Evolutionary conservation across 1,140 invertebrate species (phyloP).

Genomic region (Temnothorax longispinosus): DNA sequence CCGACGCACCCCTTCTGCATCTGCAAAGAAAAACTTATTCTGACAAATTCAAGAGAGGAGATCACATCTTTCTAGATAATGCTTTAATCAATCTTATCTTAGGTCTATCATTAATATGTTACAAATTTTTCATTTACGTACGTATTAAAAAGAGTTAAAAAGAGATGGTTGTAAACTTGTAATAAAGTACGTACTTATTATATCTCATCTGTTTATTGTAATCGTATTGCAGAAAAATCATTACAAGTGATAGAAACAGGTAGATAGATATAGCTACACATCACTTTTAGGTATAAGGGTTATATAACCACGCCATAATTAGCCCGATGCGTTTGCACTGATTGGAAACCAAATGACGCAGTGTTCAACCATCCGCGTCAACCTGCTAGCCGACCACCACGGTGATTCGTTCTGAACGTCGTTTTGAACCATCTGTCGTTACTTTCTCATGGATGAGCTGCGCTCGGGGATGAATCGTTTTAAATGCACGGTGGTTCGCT

Average conservation of each 20-base stretch:
- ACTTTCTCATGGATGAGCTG: conserved; percentile 82
- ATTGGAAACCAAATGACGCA: conserved; percentile 75
- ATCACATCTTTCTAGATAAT: not conserved
- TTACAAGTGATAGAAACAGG: not conserved
- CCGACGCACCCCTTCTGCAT: not conserved
- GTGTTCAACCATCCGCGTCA: conserved; percentile 70
- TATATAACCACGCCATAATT: not conserved
- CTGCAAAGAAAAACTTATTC: not conserved
- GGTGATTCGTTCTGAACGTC: conserved; percentile 76
- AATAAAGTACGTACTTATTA: not conserved
- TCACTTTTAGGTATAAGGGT: not conserved
- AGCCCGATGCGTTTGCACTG: conserved; percentile 60
- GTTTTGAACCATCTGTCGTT: conserved; percentile 79
- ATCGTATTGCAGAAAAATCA: not conserved
- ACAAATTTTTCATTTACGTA: not conserved
- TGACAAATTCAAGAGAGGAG: not conserved
- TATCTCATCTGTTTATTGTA: not conserved
- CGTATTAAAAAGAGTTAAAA: not conserved
- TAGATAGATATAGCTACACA: not conserved
- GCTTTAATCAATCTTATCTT: not conserved
- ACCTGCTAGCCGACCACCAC: conserved; percentile 80
- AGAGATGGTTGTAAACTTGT: not conserved
- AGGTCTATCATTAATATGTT: not conserved
- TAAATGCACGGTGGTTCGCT: conserved; percentile 68
- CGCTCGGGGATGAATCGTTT: conserved; percentile 74